These are phyloP conservation scores for Syngnathoides biaculeatus DNA, from an alignment of 2,113 vertebrate genomes.

Conservation along the genomic window DNA sequence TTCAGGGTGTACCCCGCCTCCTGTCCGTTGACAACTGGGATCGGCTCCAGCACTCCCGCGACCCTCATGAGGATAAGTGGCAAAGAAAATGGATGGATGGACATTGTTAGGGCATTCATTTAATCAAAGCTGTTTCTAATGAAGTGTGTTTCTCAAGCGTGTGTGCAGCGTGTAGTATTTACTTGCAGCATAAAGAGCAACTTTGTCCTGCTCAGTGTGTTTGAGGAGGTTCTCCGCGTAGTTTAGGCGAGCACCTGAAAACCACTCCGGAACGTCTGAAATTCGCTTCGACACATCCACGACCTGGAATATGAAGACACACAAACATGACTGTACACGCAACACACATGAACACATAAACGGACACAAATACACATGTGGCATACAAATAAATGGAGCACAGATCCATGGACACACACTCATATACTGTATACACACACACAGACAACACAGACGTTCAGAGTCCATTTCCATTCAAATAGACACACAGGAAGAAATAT, in stretches of 20 bases:
- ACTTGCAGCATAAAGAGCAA: slow-evolving; percentile 90
- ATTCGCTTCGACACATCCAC: slow-evolving; percentile 84
- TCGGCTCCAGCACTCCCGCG: no score
- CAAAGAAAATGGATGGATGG: no score
- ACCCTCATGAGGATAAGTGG: no score
- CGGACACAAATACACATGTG: not conserved
- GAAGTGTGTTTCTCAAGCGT: no score
- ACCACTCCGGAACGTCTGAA: slow-evolving; percentile 90
- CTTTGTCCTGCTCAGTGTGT: slow-evolving; percentile 85
- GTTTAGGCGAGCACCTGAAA: slow-evolving; percentile 87
- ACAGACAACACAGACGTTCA: no score
- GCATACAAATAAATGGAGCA: no score
- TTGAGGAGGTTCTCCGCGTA: slow-evolving; percentile 91
- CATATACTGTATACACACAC: no score
- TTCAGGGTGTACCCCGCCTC: no score
- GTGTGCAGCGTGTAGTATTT: slow-evolving; percentile 48
- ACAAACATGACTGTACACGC: not conserved
- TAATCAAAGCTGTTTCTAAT: not conserved
- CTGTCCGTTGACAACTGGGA: no score
- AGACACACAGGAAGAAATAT: no score
- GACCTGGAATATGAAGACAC: slow-evolving; percentile 71
- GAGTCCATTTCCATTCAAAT: no score
- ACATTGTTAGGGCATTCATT: not conserved
- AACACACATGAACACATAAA: not conserved
- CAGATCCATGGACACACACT: no score